Base-by-base conservation (phyloP, 2,113 vertebrate genomes). In the Hucho hucho region DNA sequence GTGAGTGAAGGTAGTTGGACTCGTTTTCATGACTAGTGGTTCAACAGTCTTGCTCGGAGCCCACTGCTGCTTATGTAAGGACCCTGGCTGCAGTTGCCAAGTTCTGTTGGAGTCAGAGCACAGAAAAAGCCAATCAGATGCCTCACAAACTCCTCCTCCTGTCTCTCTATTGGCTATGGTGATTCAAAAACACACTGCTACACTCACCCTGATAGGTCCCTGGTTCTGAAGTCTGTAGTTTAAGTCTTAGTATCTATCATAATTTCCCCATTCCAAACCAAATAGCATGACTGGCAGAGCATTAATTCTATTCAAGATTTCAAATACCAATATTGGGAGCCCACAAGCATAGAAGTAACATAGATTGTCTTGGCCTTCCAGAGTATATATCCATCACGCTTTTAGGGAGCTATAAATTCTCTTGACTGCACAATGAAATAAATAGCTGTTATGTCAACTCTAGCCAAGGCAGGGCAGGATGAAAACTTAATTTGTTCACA, bases 41-140 rank as follows among this genome's bases (percentile, higher is more conserved):
- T 85, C 78, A 82, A 16, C 79, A 70, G 77, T 69, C 59, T 26
- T 70, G 69, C 77, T 86, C 7, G 22, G 37, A 47, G 25, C 79
- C 77, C 79, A 79, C 78, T 49, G 84, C 58, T 73, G 72, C 72
- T 87, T 83, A 83, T 70, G 72, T 84, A 83, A 87, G 82, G 79
- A 81, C 64, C 63, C 76, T 61, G 68, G 22, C 76, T 46, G 72
- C 81, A 25, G 75, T 80, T 79, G 77, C 83, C 83, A 78, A 71
- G 70, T 78, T 75, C 20, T 61, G 69, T 81, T 81, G 12, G 47
- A 49, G 12, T 18, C 67, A 69, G 58, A 76, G 72, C 74, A 28
- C 79, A 32, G 76, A 71, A 81, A 83, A 86, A 73, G 74, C 74
- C 70, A 72, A 71, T 68, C 72, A 82, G 81, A 83, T 25, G 46